Evolutionary conservation across 2,888 invertebrate genomes (phyloP), one percentile per base, ranked within the genome.

Genomic region (Masnerella sp.): DNA sequence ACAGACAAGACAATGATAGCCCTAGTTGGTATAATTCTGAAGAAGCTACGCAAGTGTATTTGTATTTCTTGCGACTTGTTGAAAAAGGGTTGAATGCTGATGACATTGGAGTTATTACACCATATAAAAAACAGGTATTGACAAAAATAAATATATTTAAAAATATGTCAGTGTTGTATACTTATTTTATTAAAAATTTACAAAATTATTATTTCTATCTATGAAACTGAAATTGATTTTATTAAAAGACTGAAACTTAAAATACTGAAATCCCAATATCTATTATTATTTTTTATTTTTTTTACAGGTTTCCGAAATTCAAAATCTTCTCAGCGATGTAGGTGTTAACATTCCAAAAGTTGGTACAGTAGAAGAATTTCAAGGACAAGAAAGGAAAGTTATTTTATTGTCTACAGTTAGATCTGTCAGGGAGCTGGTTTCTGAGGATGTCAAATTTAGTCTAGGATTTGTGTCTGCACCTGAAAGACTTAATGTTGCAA

Each of bases 21-120:
- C 96, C 96, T 0, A 96, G 96, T 2, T 96, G 96, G 95, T 96
- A 91, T 82, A 98, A 98, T 88, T 92, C 93, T 0, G 91, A 92
- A 74, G 98, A 98, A 89, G 94, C 93, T 0, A 89, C 89, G 0
- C 90, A 90, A 84, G 90, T 92, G 0, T 90, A 92, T 73, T 88
- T 89, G 56, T 93, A 93, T 81, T 83, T 93, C 8, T 88, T 90
- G 77, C 89, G 92, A 78, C 87, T 97, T 1, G 93, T 93, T 77
- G 90, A 91, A 70, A 88, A 89, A 51, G 91, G 91, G 17, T 82
- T 96, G n/a, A 84, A 82, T 0, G 88, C 91, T 0, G 90, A 91
- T 51, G 93, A 96, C 78, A 91, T 98, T 82, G 98, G 98, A 2
- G 92, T 98, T 62, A 95, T 98, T 71, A 94, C 97, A 9, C 98